Conservation (phyloP, 2,797 vertebrate species). For the Argya squamiceps region DNA sequence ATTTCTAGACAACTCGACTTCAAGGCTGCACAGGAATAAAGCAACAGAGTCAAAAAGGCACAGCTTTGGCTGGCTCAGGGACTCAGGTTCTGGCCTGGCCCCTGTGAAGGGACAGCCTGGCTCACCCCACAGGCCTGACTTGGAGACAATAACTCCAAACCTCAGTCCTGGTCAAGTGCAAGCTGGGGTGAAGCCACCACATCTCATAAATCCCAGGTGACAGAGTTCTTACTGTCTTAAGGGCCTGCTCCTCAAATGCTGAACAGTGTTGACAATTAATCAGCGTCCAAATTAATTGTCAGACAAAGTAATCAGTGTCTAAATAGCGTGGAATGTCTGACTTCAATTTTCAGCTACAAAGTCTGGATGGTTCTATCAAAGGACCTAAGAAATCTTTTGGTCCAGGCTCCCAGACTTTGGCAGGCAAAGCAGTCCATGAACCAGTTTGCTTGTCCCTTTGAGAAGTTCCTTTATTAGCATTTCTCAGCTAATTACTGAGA, state of each 20-base stretch:
- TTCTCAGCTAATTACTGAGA: neutral
- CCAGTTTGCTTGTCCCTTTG: neutral
- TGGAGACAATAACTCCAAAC: neutral
- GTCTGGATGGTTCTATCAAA: constrained; percentile 9
- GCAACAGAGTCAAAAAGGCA: neutral
- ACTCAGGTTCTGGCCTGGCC: neutral
- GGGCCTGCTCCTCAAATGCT: neutral
- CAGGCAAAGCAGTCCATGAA: neutral
- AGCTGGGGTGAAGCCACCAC: neutral
- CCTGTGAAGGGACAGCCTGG: neutral
- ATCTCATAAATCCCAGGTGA: constrained; percentile 11
- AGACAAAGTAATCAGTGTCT: neutral
- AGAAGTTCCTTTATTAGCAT: neutral
- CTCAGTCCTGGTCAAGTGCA: neutral
- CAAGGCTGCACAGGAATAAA: neutral
- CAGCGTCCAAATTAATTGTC: neutral
- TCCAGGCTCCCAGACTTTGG: neutral
- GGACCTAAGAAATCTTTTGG: neutral
- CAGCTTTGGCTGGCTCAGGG: neutral
- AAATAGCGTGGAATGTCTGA: neutral
- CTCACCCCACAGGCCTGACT: neutral
- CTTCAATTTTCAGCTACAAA: neutral
- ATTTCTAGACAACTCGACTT: neutral
- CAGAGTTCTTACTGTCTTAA: neutral
- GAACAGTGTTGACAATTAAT: neutral